These are phyloP conservation scores for Ochlodes sylvanus DNA, from an alignment of 2,888 invertebrate genomes.

Conservation along the genomic window DNA sequence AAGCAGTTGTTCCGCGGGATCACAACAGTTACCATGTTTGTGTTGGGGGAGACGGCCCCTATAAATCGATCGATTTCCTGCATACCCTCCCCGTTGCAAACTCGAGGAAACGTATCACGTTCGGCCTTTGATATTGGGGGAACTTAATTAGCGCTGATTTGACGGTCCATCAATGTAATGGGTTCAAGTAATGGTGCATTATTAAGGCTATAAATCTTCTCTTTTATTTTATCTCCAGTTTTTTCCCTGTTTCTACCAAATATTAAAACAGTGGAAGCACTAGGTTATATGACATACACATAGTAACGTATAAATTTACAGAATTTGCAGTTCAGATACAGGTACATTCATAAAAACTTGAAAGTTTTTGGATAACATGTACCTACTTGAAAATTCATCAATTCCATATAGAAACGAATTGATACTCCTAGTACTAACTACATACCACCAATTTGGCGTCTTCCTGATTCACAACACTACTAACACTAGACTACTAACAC, in stretches of 20 bases:
- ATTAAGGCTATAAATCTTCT: constrained; percentile 24
- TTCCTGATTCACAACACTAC: too few species aligned
- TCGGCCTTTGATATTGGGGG: constrained; percentile 35
- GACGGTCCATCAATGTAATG: constrained; percentile 40
- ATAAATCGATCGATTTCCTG: constrained; percentile 37
- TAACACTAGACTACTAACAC: too few species aligned
- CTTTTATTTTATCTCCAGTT: constrained; percentile 9
- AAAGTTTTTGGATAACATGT: too few species aligned
- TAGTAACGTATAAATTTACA: too few species aligned
- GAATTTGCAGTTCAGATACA: too few species aligned
- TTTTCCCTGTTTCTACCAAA: not conserved
- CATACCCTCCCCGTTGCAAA: constrained; percentile 36
- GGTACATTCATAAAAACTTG: too few species aligned
- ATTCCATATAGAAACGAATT: too few species aligned
- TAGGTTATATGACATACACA: too few species aligned
- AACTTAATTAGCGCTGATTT: constrained; percentile 46
- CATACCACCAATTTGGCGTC: too few species aligned
- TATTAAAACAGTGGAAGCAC: not conserved
- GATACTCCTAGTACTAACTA: too few species aligned
- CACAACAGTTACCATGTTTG: constrained; percentile 38
- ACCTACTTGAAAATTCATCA: too few species aligned
- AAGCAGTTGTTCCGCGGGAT: constrained; percentile 31
- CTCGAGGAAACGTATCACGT: constrained; percentile 37
- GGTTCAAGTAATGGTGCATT: constrained; percentile 34
- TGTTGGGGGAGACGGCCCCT: constrained; percentile 36